Percentiles rank a stretch among this genome's conserved stretches.
Conservation (phyloP, 37 sponge, comb jelly and placozoan species). For the Mnemiopsis leidyi region DNA sequence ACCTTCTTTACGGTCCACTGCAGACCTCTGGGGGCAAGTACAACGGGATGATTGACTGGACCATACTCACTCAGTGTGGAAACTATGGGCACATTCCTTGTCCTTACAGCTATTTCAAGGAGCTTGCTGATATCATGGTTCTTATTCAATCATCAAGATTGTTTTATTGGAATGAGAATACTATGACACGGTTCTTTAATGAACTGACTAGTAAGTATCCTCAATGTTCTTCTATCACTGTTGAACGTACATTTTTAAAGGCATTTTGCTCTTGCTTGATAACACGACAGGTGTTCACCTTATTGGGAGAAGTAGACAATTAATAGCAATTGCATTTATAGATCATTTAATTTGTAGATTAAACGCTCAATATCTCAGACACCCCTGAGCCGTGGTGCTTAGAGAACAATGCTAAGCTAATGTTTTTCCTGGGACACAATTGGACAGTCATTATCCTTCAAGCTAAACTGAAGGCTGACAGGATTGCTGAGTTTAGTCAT, state of each 20-base stretch:
- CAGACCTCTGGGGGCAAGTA: not conserved
- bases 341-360: too few species aligned
- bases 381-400: slow-evolving; percentile 63
- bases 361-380: too few species aligned
- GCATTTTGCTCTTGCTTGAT: too few species aligned
- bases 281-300: too few species aligned
- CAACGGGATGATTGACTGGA: slow-evolving; percentile 45
- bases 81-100: not conserved
- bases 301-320: too few species aligned
- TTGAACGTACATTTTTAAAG: too few species aligned
- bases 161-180: not conserved
- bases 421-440: slow-evolving; percentile 29
- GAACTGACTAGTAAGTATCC: slow-evolving; percentile 37
- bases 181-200: slow-evolving; percentile 12
- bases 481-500: slow-evolving; percentile 45
- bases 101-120: not conserved
- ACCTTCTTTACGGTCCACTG: slow-evolving; percentile 45
- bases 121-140: slow-evolving; percentile 8
- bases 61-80: slow-evolving; percentile 10
- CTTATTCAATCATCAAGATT: not conserved
- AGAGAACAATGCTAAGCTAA: slow-evolving; percentile 58
- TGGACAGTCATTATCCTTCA: not conserved
- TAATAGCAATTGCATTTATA: too few species aligned
- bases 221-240: too few species aligned
- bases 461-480: slow-evolving; percentile 1